Evolutionary conservation across 2,888 invertebrate genomes (phyloP).

Genomic region (Thalpophila matura): DNA sequence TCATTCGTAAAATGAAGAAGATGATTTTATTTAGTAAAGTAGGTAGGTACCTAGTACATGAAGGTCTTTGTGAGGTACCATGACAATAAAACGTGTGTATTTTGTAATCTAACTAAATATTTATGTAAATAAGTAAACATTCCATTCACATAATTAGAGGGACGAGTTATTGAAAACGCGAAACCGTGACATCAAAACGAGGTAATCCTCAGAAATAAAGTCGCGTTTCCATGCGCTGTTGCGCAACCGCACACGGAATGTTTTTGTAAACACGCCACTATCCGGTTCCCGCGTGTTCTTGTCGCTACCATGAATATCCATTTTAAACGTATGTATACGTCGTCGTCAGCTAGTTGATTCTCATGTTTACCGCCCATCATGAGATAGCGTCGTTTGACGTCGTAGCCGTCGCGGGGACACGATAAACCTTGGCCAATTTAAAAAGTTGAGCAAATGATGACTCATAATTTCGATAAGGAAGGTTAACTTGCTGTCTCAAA

Average conservation of each 20-base stretch:
- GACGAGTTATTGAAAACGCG: conserved; percentile 63
- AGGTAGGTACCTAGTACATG: not conserved
- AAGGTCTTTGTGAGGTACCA: conserved; percentile 22
- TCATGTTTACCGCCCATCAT: conserved; percentile 32
- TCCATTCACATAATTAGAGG: conserved; percentile 50
- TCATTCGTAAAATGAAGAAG: not conserved
- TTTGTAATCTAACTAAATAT: conserved; percentile 36
- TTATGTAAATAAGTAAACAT: conserved; percentile 60
- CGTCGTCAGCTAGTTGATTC: conserved; percentile 32
- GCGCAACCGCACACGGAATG: conserved; percentile 77
- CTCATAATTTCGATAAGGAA: conserved; percentile 27
- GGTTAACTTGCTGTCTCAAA: conserved; percentile 38
- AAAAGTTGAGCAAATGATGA: conserved; percentile 29
- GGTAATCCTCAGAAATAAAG: conserved; percentile 62
- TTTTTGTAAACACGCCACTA: conserved; percentile 79
- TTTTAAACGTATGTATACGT: conserved; percentile 24
- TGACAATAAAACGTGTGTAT: conserved; percentile 23
- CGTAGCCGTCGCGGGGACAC: conserved; percentile 15
- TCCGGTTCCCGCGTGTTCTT: conserved; percentile 62
- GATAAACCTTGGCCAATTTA: conserved; percentile 38
- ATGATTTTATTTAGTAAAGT: conserved; percentile 1
- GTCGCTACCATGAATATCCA: conserved; percentile 38
- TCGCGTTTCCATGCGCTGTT: conserved; percentile 67
- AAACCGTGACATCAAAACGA: conserved; percentile 66
- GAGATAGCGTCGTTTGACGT: conserved; percentile 15